Evolutionary conservation across 2,888 invertebrate genomes (phyloP).

Genomic region (Marasmarcha lunaedactyla): DNA sequence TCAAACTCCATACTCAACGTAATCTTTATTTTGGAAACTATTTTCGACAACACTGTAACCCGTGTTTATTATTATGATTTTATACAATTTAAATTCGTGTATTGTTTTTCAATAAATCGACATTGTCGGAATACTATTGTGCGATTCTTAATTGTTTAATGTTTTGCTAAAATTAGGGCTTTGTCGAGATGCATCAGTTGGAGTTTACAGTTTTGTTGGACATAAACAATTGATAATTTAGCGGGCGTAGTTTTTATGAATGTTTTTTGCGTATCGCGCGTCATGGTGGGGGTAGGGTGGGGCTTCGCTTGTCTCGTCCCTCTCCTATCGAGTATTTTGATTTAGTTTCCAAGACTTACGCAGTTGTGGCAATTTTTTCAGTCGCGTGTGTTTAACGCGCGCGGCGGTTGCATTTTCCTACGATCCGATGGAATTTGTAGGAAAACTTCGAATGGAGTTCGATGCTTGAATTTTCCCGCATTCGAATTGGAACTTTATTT

Average conservation of each 20-base stretch:
- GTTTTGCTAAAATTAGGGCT: constrained; percentile 43
- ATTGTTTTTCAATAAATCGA: constrained; percentile 60
- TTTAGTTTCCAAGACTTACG: constrained; percentile 69
- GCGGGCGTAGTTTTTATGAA: constrained; percentile 64
- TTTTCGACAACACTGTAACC: constrained; percentile 37
- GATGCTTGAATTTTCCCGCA: constrained; percentile 34
- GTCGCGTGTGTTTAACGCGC: constrained; percentile 63
- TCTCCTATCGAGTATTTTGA: constrained; percentile 68
- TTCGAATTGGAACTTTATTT: constrained; percentile 31
- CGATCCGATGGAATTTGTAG: not conserved
- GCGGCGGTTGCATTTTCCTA: constrained; percentile 38
- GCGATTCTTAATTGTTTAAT: constrained; percentile 54
- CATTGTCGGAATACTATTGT: constrained; percentile 57
- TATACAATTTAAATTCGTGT: constrained; percentile 46
- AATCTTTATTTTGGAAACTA: constrained; percentile 16
- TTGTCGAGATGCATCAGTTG: constrained; percentile 38
- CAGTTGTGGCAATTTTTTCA: constrained; percentile 67
- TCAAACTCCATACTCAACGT: constrained; percentile 17
- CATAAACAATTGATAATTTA: constrained; percentile 64
- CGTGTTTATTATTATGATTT: constrained; percentile 54
- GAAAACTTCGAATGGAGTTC: not conserved
- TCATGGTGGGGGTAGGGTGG: constrained; percentile 61
- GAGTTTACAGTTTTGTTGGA: constrained; percentile 50
- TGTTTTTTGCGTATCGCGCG: constrained; percentile 57
- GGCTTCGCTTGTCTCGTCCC: constrained; percentile 62